phyloP scores from a whole-genome alignment of 2,888 invertebrate genomes.

The Drosophila recens region DNA sequence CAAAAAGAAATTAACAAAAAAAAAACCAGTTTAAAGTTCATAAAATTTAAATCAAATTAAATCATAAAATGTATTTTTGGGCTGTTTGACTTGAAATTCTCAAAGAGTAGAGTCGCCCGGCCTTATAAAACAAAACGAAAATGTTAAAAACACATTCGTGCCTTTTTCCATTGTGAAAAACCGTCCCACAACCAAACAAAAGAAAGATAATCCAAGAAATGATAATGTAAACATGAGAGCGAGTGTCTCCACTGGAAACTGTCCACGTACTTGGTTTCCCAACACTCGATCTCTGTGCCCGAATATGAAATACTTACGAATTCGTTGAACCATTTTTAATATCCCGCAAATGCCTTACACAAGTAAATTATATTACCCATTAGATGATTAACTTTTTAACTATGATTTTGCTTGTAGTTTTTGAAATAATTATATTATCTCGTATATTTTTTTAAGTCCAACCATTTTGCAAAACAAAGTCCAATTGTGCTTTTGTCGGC shows the following conservation, averaged over 20 bases:
- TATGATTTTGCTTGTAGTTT: conserved; percentile 58
- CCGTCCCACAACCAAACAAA: conserved; percentile 70
- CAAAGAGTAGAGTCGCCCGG: conserved; percentile 55
- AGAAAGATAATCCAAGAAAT: background rate
- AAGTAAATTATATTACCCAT: conserved; percentile 59
- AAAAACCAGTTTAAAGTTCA: conserved; percentile 46
- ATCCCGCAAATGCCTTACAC: conserved; percentile 58
- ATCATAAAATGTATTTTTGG: conserved; percentile 39
- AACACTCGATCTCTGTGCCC: conserved; percentile 2
- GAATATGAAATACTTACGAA: conserved; percentile 16
- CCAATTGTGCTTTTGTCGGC: conserved; percentile 11
- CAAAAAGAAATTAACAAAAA: conserved; percentile 10
- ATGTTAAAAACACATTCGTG: conserved; percentile 76
- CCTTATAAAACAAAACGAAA: conserved; percentile 42
- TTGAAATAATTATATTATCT: conserved; percentile 25
- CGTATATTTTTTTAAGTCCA: conserved; percentile 19
- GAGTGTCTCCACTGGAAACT: conserved; percentile 3
- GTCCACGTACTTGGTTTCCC: background rate
- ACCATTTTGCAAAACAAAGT: conserved; percentile 22
- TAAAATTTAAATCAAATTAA: conserved; percentile 48
- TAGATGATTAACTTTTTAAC: conserved; percentile 46
- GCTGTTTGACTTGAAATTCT: conserved; percentile 55
- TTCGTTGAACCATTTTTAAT: conserved; percentile 28
- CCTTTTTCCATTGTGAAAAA: conserved; percentile 81
- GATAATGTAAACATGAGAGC: background rate